Evolutionary conservation across 2,888 invertebrate species (phyloP).

Genomic region (Notodonta dromedarius): DNA sequence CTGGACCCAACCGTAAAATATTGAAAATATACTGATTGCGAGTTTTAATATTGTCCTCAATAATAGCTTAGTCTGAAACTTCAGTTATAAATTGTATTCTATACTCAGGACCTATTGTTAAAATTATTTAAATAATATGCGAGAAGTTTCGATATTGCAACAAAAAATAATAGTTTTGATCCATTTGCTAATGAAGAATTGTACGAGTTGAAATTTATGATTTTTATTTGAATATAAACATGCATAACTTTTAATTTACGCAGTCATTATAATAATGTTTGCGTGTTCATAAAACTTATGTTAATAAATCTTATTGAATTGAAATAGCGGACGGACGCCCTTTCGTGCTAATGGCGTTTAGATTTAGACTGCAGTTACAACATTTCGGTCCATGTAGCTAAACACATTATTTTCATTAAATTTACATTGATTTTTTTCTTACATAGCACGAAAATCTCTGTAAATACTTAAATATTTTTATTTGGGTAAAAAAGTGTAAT

Average conservation of each 20-base stretch:
- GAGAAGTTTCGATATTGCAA: background rate
- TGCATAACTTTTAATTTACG: background rate
- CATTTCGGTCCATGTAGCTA: no score
- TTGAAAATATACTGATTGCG: no score
- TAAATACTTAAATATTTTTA: no score
- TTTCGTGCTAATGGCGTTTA: no score
- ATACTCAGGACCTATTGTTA: background rate
- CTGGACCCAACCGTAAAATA: no score
- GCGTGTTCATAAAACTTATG: background rate
- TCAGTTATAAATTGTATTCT: background rate
- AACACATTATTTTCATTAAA: no score
- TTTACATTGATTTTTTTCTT: background rate
- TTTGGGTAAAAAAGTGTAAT: no score
- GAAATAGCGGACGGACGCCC: no score
- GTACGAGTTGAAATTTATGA: background rate
- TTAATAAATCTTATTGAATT: background rate
- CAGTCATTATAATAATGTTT: background rate
- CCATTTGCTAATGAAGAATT: slow-evolving; percentile 1
- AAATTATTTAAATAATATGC: background rate
- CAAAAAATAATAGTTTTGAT: background rate
- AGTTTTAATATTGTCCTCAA: background rate
- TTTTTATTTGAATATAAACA: background rate
- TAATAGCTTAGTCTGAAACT: background rate
- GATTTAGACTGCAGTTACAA: no score
- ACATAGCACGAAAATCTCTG: background rate